Conservation (phyloP, 1,140 invertebrate species). For the Heliconius hermathena region DNA sequence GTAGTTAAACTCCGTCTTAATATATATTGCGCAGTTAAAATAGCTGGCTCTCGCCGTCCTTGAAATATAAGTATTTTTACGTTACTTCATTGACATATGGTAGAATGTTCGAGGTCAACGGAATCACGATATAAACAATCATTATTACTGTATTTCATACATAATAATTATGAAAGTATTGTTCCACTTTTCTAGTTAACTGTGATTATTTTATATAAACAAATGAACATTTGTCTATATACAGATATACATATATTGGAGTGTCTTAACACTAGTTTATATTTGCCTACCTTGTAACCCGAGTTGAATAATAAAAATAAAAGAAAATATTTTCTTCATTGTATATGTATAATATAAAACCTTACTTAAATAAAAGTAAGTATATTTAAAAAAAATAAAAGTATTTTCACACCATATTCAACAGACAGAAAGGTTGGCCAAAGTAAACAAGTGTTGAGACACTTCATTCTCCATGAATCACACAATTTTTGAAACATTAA, state of each 20-base stretch:
- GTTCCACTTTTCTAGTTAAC: background rate
- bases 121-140: slow-evolving; percentile 16
- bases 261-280: no score
- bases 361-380: no score
- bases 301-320: no score
- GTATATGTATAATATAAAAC: no score
- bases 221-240: no score
- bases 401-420: background rate
- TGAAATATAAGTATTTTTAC: slow-evolving; percentile 44
- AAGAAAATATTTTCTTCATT: no score
- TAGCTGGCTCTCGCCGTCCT: slow-evolving; percentile 55
- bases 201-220: background rate
- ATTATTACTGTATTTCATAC: background rate
- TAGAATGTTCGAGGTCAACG: slow-evolving; percentile 42
- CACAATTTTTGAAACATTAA: background rate
- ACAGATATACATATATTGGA: no score
- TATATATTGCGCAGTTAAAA: slow-evolving; percentile 57
- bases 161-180: background rate
- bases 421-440: no score
- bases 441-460: no score
- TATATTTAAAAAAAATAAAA: background rate
- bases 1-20: background rate
- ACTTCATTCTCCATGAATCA: background rate
- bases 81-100: slow-evolving; percentile 41
- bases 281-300: no score